Base-by-base conservation (phyloP, 2,797 vertebrate species). In the Pelodytes ibericus region DNA sequence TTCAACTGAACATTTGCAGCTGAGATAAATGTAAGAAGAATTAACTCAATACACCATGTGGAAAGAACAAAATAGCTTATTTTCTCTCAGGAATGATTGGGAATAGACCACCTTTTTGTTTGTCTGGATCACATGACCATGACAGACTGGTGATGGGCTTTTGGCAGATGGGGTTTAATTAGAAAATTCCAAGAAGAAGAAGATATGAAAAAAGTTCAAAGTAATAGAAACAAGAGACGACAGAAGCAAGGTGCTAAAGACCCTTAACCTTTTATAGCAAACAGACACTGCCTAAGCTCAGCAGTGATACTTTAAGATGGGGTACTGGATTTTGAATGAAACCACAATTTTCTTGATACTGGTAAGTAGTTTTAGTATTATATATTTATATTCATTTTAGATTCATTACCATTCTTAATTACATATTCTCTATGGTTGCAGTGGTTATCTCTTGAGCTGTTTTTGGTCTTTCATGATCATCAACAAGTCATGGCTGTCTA, bases 271-370 rank as follows among this genome's bases (percentile, higher is more conserved):
- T 80, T 64, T 78, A 67, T 6, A 0, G 60, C 76, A 31, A 82
- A 81, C 57, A 81, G 73, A 59, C 59, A 63, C 76, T 83, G 75
- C 77, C 57, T 25, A 83, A 77, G 49, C 66, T 24, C 3, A 81
- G 70, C 53, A 69, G 24, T 80, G 73, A 82, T 65, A 4, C 44
- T 62, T 76, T 84, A 79, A 56, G 59, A 91, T 90, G 87, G 74
- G 72, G 51, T 89, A 80, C 76, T 92, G 91, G 89, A 80, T 90
- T 81, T 85, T 91, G 84, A 92, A 85, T 72, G 91, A 93, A 82
- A 87, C 82, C 75, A 72, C 90, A 61, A 88, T 89, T 4, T 2
- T 83, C 72, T 25, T 88, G 18, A 82, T 93, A 71, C 77, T 87
- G 83, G 92, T 94, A 87, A 92, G 92, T 94, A 86, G 80, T 72